Evolutionary conservation across 2,113 vertebrate species (phyloP), one percentile per base, ranked within the genome.

Genomic region (Xiphophorus maculatus): DNA sequence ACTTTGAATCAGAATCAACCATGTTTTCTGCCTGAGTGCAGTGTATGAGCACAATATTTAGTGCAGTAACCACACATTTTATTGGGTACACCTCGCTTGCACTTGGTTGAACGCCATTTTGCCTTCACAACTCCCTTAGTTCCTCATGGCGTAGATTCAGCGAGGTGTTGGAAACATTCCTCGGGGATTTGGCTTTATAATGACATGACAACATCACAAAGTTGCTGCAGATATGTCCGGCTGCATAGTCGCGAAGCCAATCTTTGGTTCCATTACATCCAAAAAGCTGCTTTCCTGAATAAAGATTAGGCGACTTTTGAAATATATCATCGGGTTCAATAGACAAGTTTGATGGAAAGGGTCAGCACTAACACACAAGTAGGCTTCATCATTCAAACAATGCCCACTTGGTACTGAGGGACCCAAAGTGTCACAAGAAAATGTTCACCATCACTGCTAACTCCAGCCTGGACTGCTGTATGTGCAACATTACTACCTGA

Each of bases 1-100:
- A 75, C 29, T 7, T 69, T 40, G 66, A 84, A 80, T 84, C 48
- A 65, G 35, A 72, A 78, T 78, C 62, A 79, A 79, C 32, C 10
- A 28, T 15, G 3, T 73, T 81, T 70, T 63, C 67, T 65, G 27
- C 11, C 28, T 65, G 66, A 37, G 19, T 71, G 33, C 17, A 66
- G 27, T 35, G 30, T 19, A 37, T 70, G 70, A 48, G 60, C 28
- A 80, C 65, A 71, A 5, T 30, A 44, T 29, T 32, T 44, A 12
- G 14, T 3, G 33, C 19, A 58, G 22, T 58, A n/a, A n/a, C 22
- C 9, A n/a, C 6, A 22, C 25, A 58, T 25, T 58, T n/a, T 58
- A n/a, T n/a, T n/a, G 51, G 22, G 51, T 3, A 25, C 51, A 58
- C 25, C 25, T 10, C 22, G 25, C 51, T 58, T 10, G 25, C 17